Conservation (phyloP, 2,888 invertebrate genomes). For the Aporophyla lueneburgensis region DNA sequence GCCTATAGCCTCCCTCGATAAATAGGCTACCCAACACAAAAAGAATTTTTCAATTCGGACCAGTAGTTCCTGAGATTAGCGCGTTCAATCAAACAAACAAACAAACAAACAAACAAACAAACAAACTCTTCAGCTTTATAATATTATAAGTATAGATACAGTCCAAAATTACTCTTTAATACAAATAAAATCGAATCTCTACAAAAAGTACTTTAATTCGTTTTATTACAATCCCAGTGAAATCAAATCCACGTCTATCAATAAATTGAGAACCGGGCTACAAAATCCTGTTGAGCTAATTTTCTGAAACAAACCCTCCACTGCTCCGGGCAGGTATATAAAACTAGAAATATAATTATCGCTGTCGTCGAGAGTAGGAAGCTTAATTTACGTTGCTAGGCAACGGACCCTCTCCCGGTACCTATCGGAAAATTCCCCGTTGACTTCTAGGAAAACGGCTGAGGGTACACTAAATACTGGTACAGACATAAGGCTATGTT, state of each 20-base stretch:
- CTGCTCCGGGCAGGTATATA: slow-evolving; percentile 5
- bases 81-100: no score
- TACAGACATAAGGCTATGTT: slow-evolving; percentile 25
- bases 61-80: no score
- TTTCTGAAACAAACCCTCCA: slow-evolving; percentile 32
- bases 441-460: slow-evolving; percentile 46
- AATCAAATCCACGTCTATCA: slow-evolving; percentile 29
- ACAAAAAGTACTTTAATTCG: not conserved
- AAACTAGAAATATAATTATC: slow-evolving; percentile 60
- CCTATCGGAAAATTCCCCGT: slow-evolving; percentile 56
- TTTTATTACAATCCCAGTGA: slow-evolving; percentile 29
- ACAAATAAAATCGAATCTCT: slow-evolving; percentile 8
- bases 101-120: no score
- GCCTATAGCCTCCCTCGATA: no score
- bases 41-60: no score
- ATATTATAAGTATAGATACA: not conserved
- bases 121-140: no score
- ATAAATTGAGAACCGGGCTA: slow-evolving; percentile 4
- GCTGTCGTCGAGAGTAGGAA: slow-evolving; percentile 25
- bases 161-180: not conserved
- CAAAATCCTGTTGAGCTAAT: slow-evolving; percentile 33
- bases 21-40: no score
- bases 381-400: slow-evolving; percentile 57
- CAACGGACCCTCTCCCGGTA: slow-evolving; percentile 30
- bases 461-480: slow-evolving; percentile 39